Conservation (phyloP, 2,888 invertebrate species). For the Campopleginae sp. region DNA sequence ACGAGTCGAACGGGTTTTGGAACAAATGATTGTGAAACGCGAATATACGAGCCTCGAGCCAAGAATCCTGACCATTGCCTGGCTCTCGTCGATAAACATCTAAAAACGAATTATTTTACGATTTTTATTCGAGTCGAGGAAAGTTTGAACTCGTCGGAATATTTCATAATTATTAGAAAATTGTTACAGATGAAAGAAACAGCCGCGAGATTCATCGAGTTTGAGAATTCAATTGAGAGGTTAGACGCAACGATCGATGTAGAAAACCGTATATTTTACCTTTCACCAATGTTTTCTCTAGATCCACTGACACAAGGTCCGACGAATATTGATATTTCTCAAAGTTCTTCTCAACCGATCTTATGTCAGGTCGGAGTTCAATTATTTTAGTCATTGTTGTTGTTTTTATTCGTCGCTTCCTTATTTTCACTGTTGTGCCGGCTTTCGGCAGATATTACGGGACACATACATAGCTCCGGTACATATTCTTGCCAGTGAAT, state of each 20-base stretch:
- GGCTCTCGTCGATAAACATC: slow-evolving; percentile 78
- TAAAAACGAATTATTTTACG: slow-evolving; percentile 67
- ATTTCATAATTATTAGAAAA: not conserved
- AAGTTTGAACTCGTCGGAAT: too few species aligned
- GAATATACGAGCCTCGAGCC: slow-evolving; percentile 80
- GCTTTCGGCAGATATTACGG: not conserved
- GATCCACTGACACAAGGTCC: slow-evolving; percentile 71
- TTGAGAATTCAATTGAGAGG: slow-evolving; percentile 35
- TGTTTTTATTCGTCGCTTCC: not conserved
- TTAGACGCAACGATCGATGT: not conserved
- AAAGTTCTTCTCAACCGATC: slow-evolving; percentile 76
- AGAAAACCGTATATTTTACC: slow-evolving; percentile 67
- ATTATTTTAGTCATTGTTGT: slow-evolving; percentile 78
- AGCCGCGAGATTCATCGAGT: not conserved
- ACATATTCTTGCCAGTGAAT: too few species aligned
- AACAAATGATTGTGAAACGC: slow-evolving; percentile 82
- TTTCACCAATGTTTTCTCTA: slow-evolving; percentile 72
- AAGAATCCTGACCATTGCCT: slow-evolving; percentile 77
- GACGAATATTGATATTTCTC: slow-evolving; percentile 81
- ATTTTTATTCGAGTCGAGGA: slow-evolving; percentile 36
- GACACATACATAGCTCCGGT: too few species aligned
- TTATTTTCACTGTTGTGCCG: not conserved
- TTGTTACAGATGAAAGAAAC: not conserved
- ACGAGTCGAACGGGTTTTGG: slow-evolving; percentile 78
- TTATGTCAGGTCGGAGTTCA: slow-evolving; percentile 78